Base-by-base conservation (phyloP, 2,888 invertebrate species). In the Griposia aprilina region DNA sequence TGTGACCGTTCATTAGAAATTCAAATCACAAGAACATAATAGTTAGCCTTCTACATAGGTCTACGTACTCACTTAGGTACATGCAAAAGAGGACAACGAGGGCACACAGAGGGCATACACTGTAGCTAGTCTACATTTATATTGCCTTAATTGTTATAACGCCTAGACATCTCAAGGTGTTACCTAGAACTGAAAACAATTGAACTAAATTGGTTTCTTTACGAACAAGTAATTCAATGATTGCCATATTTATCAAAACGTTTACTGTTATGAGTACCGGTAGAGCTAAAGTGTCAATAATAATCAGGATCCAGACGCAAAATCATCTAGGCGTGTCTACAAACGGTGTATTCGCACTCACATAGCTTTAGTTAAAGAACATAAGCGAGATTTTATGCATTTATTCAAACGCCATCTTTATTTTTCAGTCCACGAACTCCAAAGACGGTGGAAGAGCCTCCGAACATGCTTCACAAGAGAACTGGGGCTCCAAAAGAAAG, bases 401-500 rank as follows among this genome's bases (percentile, higher is more conserved):
- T 80, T 75, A 80, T 80, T 83, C 73, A 68, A 79, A 80, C 76
- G 66, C 71, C 75, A 65, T 79, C 79, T 82, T 83, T 80, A 62
- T 71, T 45, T 89, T 93, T 69, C 90, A 93, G 93, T 88, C 70
- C 90, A 91, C 78, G 93, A 94, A 79, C 81, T 95, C 0, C 92
- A 93, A 77, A 93, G 90, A 78, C 92, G 94, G 11, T 94, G 93
- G 94, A 95, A 94, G 77, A 94, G 92, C 71, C 91, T 94, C 10
- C 89, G 94, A 67, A 94, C 94, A 4, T 94, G 93, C 78, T 95
- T 94, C 90, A 89, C 92, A 5, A 89, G 94, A 85, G 93, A 95
- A 87, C 77, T 94, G 0, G 74, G 85, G 0, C 57, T 90, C 6
- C 93, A 94, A 73, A 93, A 89, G 76, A 93, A 90, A 83, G 93